Evolutionary conservation across 2,797 vertebrate genomes (phyloP), one percentile per base, ranked within the genome.

Genomic region (Anas georgica): DNA sequence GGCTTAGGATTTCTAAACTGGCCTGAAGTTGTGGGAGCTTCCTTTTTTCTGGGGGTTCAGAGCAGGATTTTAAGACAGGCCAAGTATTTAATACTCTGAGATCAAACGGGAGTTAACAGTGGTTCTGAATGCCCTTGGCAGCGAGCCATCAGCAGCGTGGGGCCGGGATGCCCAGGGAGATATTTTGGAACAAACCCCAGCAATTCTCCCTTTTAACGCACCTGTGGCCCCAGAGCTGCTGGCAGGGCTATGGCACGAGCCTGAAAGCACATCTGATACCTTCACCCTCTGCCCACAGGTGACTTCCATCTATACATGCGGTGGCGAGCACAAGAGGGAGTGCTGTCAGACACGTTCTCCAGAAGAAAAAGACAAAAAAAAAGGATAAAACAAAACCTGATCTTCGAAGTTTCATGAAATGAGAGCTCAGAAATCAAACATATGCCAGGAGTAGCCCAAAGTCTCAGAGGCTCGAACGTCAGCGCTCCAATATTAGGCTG

Each of bases 41-140:
- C 37, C 50, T 55, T 72, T 41, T 41, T 56, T 79, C 26, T 35
- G 62, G n/a, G 20, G 17, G 39, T 13, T 17, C 67, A 31, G 0
- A 46, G n/a, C 21, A 76, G 59, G 59, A 37, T 59, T 90, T 83
- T 33, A 68, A 58, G 50, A 82, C 59, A 62, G 35, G n/a, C 6
- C 13, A 54, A 73, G 59, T 22, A 33, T 81, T 90, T n/a, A 64
- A 23, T 35, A n/a, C 6, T 45, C 66, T 64, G 31, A 83, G 83
- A 81, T 52, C 63, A 63, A 35, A 56, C 43, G 64, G 48, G 78
- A 95, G n/a, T 28, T 84, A 78, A 72, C 45, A 76, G 80, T 8
- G 35, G 54, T 33, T 81, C 66, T 33, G 35, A 48, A 33, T 17
- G 60, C 29, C 59, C 58, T 74, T 90, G 72, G 54, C 83, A 70